phyloP scores from a whole-genome alignment of 1,140 invertebrate genomes.

The Argopecten irradians region DNA sequence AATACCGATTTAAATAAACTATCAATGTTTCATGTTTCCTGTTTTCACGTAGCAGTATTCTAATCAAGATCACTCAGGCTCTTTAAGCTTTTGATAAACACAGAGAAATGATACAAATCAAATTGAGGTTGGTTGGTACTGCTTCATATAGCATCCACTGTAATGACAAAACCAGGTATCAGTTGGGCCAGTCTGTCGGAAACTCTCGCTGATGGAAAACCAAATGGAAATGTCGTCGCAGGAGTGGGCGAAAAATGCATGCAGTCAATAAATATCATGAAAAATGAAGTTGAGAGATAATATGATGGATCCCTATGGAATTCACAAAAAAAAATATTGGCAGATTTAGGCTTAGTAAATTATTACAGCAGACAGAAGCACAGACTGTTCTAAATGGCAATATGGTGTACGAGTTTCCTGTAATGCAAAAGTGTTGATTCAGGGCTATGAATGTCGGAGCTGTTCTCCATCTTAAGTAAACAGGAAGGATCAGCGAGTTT shows the following conservation, averaged over 20 bases:
- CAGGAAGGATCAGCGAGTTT: not conserved
- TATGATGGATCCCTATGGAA: not conserved
- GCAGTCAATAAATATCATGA: not conserved
- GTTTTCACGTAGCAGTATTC: not conserved
- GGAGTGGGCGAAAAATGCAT: not conserved
- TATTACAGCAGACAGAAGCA: not conserved
- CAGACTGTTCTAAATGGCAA: not conserved
- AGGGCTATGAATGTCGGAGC: not conserved
- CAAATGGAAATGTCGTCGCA: not conserved
- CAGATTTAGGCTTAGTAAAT: not conserved
- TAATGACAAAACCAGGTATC: not conserved
- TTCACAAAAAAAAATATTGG: not conserved
- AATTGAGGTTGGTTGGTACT: not conserved
- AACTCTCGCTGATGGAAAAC: not conserved
- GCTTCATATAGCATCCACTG: not conserved
- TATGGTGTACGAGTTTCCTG: not conserved
- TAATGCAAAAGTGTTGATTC: not conserved
- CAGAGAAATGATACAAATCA: not conserved
- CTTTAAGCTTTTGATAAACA: not conserved
- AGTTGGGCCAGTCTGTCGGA: not conserved
- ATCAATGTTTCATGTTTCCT: not conserved
- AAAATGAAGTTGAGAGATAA: not conserved
- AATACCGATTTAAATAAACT: slow-evolving; percentile 3
- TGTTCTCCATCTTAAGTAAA: not conserved
- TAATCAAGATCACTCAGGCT: not conserved